These are phyloP conservation scores for Tribolium freemani DNA, from an alignment of 2,888 invertebrate species.

Conservation along the genomic window DNA sequence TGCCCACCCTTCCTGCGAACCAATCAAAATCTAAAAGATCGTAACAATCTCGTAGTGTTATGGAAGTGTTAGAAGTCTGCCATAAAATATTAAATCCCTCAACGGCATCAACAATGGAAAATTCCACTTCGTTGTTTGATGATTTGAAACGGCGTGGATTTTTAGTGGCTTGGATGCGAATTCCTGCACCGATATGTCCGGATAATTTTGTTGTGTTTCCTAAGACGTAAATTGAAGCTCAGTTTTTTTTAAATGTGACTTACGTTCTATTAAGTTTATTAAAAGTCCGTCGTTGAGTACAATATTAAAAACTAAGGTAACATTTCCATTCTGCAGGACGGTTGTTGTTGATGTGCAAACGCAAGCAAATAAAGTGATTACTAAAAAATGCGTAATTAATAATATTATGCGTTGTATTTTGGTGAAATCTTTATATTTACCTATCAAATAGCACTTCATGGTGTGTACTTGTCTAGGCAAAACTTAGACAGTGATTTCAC, in stretches of 20 bases:
- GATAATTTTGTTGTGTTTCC: background rate
- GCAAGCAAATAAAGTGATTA: background rate
- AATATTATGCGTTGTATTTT: background rate
- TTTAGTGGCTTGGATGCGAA: background rate
- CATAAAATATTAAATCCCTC: too few relatives aligned
- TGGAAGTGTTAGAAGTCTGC: too few relatives aligned
- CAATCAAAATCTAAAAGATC: too few relatives aligned
- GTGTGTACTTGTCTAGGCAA: too few relatives aligned
- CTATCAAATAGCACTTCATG: too few relatives aligned
- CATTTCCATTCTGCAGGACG: background rate
- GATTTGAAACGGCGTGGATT: background rate
- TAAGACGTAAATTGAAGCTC: background rate
- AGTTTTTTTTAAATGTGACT: background rate
- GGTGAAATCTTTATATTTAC: too few relatives aligned
- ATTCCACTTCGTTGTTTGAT: background rate
- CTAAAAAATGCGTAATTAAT: background rate
- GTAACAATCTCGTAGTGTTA: too few relatives aligned
- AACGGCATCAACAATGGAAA: slow-evolving; percentile 20
- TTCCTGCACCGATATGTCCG: background rate
- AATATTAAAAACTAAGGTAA: background rate
- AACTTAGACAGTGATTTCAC: too few relatives aligned
- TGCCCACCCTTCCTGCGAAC: too few relatives aligned
- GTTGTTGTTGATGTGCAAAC: background rate
- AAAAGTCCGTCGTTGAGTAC: background rate
- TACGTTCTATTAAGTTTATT: background rate